Base-by-base conservation (phyloP, 2,113 vertebrate species). In the Rafetus swinhoei region DNA sequence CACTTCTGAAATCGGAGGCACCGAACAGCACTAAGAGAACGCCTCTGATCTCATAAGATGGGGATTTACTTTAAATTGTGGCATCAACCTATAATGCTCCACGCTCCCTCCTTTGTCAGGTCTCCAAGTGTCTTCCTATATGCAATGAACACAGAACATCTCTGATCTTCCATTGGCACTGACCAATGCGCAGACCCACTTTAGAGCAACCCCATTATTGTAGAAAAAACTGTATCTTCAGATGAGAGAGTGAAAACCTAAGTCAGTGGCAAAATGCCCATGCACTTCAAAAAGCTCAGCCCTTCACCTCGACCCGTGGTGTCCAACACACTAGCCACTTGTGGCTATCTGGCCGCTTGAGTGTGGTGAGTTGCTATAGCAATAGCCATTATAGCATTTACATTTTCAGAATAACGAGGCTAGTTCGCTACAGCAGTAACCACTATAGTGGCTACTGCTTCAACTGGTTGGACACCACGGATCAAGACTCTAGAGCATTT, bases 61-160 rank as follows among this genome's bases (percentile, higher is more conserved):
- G 4, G 27, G 83, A 89, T 13, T 19, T 79, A 16, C 50, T 86
- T 87, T 69, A 85, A 77, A 35, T 57, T 45, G 22, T 45, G 45
- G 45, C 82, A 85, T 9, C 1, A 3, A 62, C 52, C 54, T 1
- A 1, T 32, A 19, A 13, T 15, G 24, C n/a, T 35, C 32, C 81
- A 82, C 45, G 9, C 77, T 7, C 27, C 53, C 9, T 14, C 16
- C 74, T 77, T 25, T 25, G 6, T 77, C 45, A 32, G 2, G n/a
- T 88, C 88, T 82, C n/a, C 32, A 80, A 89, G 79, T 0, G 0
- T 50, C 14, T 79, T 88, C 7, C 24, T 2, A 56, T 4, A 29
- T 1, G 50, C 1, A n/a, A n/a, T 80, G 54, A 93, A 83, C 3
- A 79, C 6, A 39, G 7, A 45, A 86, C 87, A 92, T 13, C n/a